Evolutionary conservation across 1,140 invertebrate species (phyloP), one percentile per base, ranked within the genome.

Genomic region (Batillaria attramentaria): DNA sequence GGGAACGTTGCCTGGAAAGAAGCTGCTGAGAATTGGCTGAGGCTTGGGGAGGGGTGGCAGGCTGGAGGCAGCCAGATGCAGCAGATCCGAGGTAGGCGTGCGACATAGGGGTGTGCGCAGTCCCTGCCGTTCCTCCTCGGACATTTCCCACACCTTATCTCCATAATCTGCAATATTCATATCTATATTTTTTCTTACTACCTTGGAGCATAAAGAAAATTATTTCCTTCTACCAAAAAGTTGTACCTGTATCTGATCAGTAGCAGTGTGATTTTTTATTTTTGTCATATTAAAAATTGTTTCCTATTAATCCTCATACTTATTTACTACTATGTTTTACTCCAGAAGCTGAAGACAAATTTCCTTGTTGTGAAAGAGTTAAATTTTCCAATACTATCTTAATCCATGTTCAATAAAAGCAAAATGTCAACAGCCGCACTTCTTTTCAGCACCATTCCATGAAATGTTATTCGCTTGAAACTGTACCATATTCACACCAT

Each of bases 1-100:
- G 57, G 80, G 31, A 77, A 79, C 24, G 41, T 31, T 73, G 8
- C 35, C 33, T 13, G 73, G 73, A 39, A 75, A 75, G 5, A 75
- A 33, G 20, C 62, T 16, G 5, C 41, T 28, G 5, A 20, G 0
- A 46, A 35, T 46, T 5, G 4, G 50, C 20, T 3, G 66, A 35
- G 66, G 66, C 6, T 41, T 39, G 73, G 73, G 77, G 72, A 20
- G 43, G 31, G 81, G 81, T n/a, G n/a, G n/a, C 5, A 83, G 72
- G 60, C 81, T 83, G 78, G 86, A 82, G 28, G 86, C 87, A 41
- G 87, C 87, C 72, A 88, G 76, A 31, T 88, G 86, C 3, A 89
- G 78, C 10, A 89, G 77, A 43, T 89, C 84, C 0, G 88, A 85
- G 20, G 85, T 85, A 1, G 88, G 88, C 20, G 88, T 89, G 42